Conservation (phyloP, 2,113 vertebrate species). For the Penelope pileata region DNA sequence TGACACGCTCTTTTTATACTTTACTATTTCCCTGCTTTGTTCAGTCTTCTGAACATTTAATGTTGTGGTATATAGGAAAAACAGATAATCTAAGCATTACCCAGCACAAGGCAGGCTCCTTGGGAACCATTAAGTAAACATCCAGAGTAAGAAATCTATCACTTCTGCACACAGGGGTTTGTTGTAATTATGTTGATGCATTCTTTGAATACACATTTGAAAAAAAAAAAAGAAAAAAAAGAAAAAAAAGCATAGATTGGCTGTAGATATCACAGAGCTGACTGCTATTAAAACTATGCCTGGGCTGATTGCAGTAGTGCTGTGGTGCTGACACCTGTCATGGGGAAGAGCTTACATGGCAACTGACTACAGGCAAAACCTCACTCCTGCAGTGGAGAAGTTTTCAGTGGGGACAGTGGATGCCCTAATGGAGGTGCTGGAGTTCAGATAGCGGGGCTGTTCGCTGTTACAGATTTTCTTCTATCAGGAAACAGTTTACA, state of each 20-base stretch:
- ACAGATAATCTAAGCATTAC: neutral
- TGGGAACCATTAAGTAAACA: constrained; percentile 26
- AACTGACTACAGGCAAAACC: neutral
- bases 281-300: neutral
- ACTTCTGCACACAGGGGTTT: neutral
- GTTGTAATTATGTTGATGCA: neutral
- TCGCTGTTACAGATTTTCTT: neutral
- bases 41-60: constrained; percentile 19
- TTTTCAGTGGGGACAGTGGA: neutral
- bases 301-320: neutral
- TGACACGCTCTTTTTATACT: neutral
- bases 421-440: accelerated
- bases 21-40: neutral
- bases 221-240: neutral
- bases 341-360: neutral
- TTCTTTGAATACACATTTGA: neutral
- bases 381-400: neutral
- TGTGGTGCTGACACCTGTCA: neutral
- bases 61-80: neutral
- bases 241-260: neutral
- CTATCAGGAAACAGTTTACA: neutral
- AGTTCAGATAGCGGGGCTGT: neutral
- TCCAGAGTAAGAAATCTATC: neutral
- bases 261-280: neutral
- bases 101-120: neutral